Conservation (phyloP, 2,113 vertebrate species). For the Prietella phreatophila region DNA sequence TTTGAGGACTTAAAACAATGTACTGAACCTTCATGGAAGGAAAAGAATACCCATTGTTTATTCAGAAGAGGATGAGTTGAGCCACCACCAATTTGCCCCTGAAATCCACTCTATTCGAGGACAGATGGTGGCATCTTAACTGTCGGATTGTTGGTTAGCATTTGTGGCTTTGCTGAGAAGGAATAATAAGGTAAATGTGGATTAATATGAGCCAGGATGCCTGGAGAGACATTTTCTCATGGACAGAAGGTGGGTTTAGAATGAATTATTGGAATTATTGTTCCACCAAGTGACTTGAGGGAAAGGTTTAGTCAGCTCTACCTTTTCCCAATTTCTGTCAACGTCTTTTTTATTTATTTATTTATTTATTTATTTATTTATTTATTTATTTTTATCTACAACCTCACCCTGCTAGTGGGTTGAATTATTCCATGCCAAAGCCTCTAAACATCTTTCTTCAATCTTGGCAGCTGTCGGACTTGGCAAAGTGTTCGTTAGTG, state of each 20-base stretch:
- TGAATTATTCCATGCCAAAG: slow-evolving; percentile 61
- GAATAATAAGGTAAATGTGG: slow-evolving; percentile 5
- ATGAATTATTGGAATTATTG: slow-evolving; percentile 68
- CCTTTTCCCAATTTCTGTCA: slow-evolving; percentile 38
- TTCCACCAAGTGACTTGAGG: slow-evolving; percentile 66
- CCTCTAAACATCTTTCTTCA: slow-evolving; percentile 59
- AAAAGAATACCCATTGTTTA: neutral
- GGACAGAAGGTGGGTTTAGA: slow-evolving; percentile 70
- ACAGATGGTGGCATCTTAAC: neutral
- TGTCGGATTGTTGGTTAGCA: slow-evolving; percentile 2
- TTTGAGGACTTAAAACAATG: neutral
- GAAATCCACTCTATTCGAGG: slow-evolving; percentile 17
- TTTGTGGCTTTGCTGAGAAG: neutral
- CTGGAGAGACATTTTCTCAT: neutral
- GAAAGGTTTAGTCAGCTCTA: slow-evolving; percentile 65
- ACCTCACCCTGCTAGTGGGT: slow-evolving; percentile 39
- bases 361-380: no score
- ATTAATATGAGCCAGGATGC: slow-evolving; percentile 8
- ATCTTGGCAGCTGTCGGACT: slow-evolving; percentile 55
- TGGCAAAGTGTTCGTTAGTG: slow-evolving; percentile 53
- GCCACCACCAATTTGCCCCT: neutral
- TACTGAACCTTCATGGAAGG: neutral
- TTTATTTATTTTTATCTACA: neutral
- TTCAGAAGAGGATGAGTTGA: neutral
- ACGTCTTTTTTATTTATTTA: neutral